phyloP scores from a whole-genome alignment of 64 coral and sea anemone species.

The Astreopora myriophthalma region DNA sequence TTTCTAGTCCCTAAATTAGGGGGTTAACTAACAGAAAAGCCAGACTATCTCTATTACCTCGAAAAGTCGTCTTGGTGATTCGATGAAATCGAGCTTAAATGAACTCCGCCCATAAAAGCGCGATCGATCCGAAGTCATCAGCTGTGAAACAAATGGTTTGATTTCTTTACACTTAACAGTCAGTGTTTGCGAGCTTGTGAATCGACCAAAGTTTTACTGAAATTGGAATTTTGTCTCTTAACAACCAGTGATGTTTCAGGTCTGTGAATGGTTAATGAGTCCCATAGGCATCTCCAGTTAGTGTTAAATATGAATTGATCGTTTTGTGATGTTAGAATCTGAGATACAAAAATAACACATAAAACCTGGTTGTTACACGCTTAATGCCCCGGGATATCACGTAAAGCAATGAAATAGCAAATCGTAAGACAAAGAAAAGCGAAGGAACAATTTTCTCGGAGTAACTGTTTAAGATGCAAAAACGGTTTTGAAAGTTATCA shows the following conservation, averaged over 20 bases:
- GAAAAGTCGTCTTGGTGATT: conserved; percentile 31
- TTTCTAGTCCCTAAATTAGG: conserved; percentile 39
- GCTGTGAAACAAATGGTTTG: background rate
- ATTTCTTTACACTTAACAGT: background rate
- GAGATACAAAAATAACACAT: background rate
- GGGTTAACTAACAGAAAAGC: conserved; percentile 46
- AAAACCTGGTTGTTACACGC: background rate
- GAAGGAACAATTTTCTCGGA: conserved; percentile 1
- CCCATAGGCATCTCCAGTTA: background rate
- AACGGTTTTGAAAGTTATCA: conserved; percentile 88
- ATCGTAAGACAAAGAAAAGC: background rate
- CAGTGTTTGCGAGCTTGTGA: background rate
- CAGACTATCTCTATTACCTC: conserved; percentile 37
- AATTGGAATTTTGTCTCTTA: background rate
- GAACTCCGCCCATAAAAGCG: conserved; percentile 19
- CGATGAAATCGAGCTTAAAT: conserved; percentile 45
- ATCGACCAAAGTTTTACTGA: background rate
- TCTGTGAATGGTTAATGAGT: conserved; percentile 53
- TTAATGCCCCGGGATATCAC: background rate
- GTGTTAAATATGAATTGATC: conserved; percentile 55
- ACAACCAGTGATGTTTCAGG: conserved; percentile 27
- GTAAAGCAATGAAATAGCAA: background rate
- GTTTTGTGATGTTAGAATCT: conserved; percentile 30
- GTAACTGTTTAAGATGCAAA: conserved; percentile 76
- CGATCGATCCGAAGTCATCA: background rate